Base-by-base conservation (phyloP, 2,888 invertebrate species). In the Prosapia bicincta region DNA sequence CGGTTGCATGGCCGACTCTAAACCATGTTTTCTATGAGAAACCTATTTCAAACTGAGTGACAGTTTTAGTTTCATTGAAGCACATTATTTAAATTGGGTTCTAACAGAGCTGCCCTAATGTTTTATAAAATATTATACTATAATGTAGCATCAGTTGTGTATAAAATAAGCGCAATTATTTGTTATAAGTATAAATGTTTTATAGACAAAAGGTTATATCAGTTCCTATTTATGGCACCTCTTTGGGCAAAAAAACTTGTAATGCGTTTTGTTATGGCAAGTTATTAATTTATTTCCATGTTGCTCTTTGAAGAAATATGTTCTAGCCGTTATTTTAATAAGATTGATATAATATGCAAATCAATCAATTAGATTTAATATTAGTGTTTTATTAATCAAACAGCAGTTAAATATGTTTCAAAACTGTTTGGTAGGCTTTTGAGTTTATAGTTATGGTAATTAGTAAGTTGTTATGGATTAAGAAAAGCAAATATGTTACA, bases 381-480 rank as follows among this genome's bases (percentile, higher is more conserved):
- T 54, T 54, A 54, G 54, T 54, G 20, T 75, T 74, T 68, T 28
- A 72, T 72, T 68, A 69, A 26, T 74, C 26, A 72, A 78, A 78
- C 78, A 79, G 73, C 78, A 79, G 78, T 79, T 74, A 78, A 78
- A 80, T 79, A 80, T 79, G 79, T 80, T 80, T 76, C 77, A 80
- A 79, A 79, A 78, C 74, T 76, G 76, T 76, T 66, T 72, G 72
- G 28, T 72, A 72, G 66, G 66, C 68, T 74, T 32, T 32, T 54
- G 54, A 54, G n/a, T 54, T 54, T 20, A 54, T 54, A 54, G 54
- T 54, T 20, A 38, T 30, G 30, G 9, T 5, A 30, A 30, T 7
- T 30, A 30, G 30, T 30, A 5, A 38, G 38, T 38, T 38, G 38
- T 38, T 38, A 38, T 38, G 38, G 9, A 15, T 38, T 38, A 38